Evolutionary conservation across 2,888 invertebrate species (phyloP), one percentile per base, ranked within the genome.

Genomic region (Philaethria dido): DNA sequence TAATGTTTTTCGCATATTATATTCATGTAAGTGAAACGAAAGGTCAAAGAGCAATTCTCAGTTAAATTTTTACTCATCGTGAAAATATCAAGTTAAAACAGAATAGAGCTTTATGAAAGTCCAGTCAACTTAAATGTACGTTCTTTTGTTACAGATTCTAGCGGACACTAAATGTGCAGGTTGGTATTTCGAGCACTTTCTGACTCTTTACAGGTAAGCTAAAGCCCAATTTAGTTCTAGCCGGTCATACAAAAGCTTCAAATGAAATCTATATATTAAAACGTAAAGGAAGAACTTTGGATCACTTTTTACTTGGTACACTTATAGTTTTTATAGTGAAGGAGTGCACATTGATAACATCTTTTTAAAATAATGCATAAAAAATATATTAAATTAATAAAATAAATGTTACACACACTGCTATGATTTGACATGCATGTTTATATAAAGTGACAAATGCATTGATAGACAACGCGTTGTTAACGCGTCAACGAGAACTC

Each of bases 121-220:
- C 11, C 22, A 13, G 16, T 57, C 22, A 16, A 57, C 42, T 57
- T 42, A 42, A 42, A 57, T 42, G 0, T 20, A 14, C 33, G 44
- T 33, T 18, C 33, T 47, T 47, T 47, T 60, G 60, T 60, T 33
- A 11, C 16, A 29, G 33, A 18, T 3, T 60, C 6, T 16, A 45
- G 29, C 25, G 14, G 45, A 45, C 60, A 45, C 13, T 60, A 29
- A 29, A 60, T 45, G 45, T 45, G 33, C 25, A 60, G 45, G 60
- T 60, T 18, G 25, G 18, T 60, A 45, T 57, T 57, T 42, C 11
- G 22, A 57, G 33, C 60, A 60, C 45, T 60, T 60, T 60, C 13
- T 11, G 18, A 18, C 60, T 59, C 36, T 13, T 14, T 33, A 16
- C 11, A 52, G 16, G 11, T 16, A 52, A 52, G 29, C 16, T 52